Base-by-base conservation (phyloP, 2,888 invertebrate species). In the Elysia crispata region DNA sequence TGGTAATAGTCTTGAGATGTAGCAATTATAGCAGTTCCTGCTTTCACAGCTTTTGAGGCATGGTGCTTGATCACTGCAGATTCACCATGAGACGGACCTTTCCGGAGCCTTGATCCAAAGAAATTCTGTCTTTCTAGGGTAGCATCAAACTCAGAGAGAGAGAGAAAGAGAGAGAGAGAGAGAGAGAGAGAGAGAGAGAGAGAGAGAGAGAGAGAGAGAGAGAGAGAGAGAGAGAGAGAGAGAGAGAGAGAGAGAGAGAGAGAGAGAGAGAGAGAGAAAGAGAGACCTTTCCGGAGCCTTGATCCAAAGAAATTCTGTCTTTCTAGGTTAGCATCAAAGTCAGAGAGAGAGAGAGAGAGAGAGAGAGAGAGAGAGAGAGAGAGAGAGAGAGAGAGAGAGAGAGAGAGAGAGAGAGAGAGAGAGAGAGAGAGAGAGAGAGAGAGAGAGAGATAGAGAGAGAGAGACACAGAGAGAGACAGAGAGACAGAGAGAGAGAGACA, bases 91-190 rank as follows among this genome's bases (percentile, higher is more conserved):
- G 11, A 3, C 41, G 41, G 41, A 6, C 41, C 11, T 41, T 3
- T 41, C 5, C 41, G 3, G 41, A 6, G 11, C 41, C 5, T 11
- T 41, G 5, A 41, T 3, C 41, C 11, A 11, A 11, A 69, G n/a
- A n/a, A n/a, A n/a, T n/a, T n/a, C n/a, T n/a, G n/a, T n/a, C n/a
- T n/a, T n/a, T 69, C 28, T 30, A 31, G 15, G 31, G 30, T 11
- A 69, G 31, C 28, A 31, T 30, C 30, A 69, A 31, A 69, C 11
- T 30, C 30, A 69, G 69, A 69, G n/a, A 69, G 69, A 69, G 69
- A 69, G 69, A 69, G 69, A 69, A 18, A 69, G 69, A 8, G 69
- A 69, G 31, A 69, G 69, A 69, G 69, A 69, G 30, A 69, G 28
- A 69, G 30, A 69, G 69, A 69, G 69, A 69, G 69, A 69, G 31